Evolutionary conservation across 2,888 invertebrate species (phyloP).

Genomic region (Pocota personata): DNA sequence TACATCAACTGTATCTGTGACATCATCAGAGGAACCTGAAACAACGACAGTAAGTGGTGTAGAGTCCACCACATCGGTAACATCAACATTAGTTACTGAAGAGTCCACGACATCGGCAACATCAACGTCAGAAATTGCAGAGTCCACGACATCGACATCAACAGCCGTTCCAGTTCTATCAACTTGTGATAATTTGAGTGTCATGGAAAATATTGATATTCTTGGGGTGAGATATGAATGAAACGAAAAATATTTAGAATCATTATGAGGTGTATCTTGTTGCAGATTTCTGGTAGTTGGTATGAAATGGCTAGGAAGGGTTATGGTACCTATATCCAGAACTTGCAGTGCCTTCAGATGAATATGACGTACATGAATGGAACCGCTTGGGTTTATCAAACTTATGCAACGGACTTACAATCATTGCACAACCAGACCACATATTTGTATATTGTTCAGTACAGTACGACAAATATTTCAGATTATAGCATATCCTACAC

Average conservation of each 20-base stretch:
- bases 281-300: slow-evolving; percentile 41
- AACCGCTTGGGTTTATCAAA: slow-evolving; percentile 25
- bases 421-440: not conserved
- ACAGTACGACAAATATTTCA: slow-evolving; percentile 7
- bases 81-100: not conserved
- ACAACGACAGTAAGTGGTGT: not conserved
- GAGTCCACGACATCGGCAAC: not conserved
- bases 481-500: slow-evolving; percentile 9
- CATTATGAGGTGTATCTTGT: not conserved
- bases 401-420: not conserved
- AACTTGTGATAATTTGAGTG: slow-evolving; percentile 2
- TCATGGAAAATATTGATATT: slow-evolving; percentile 16
- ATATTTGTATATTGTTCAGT: slow-evolving; percentile 2
- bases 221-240: not conserved
- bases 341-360: slow-evolving; percentile 50
- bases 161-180: not conserved
- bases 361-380: slow-evolving; percentile 31
- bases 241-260: not conserved
- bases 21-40: not conserved
- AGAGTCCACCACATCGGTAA: not conserved
- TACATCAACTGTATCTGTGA: not conserved
- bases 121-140: not conserved
- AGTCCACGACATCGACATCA: not conserved
- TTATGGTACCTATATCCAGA: slow-evolving; percentile 31
- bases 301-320: slow-evolving; percentile 38